These are phyloP conservation scores for Drosophila sp. DNA, from an alignment of 1,140 invertebrate species.

Conservation along the genomic window DNA sequence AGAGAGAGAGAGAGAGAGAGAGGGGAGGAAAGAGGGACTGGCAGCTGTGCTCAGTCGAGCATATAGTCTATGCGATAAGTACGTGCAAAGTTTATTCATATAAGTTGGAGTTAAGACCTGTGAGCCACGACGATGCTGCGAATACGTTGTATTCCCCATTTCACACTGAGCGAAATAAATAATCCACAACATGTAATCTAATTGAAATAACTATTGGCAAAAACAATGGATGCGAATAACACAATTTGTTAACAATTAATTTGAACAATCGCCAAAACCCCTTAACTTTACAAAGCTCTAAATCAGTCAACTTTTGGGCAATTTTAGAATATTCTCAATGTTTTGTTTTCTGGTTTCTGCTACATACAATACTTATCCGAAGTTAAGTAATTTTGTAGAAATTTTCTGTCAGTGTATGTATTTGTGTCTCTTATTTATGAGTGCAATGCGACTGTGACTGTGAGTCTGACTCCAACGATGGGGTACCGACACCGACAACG, in stretches of 20 bases:
- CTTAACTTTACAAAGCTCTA: no score
- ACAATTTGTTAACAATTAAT: no score
- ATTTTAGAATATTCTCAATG: no score
- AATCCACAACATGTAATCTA: no score
- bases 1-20: constrained; percentile 32
- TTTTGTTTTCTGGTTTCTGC: no score
- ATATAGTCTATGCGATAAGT: constrained; percentile 77
- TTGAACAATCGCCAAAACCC: no score
- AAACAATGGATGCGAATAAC: no score
- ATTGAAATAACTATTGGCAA: no score
- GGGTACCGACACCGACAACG: background rate
- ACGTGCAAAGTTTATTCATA: constrained; percentile 78
- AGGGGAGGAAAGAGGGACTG: constrained; percentile 31
- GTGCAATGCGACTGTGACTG: constrained; percentile 56
- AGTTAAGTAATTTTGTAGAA: no score
- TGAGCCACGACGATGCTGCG: constrained; percentile 61
- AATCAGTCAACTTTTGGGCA: no score
- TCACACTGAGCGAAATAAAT: background rate
- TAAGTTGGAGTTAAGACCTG: constrained; percentile 30
- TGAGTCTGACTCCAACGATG: constrained; percentile 3
- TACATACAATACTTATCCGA: no score
- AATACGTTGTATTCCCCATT: constrained; percentile 72
- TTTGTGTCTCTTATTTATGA: constrained; percentile 66
- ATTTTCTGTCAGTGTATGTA: background rate
- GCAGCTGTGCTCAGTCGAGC: constrained; percentile 77